Conservation (phyloP, 1,140 invertebrate species). For the Reticulitermes speratus region DNA sequence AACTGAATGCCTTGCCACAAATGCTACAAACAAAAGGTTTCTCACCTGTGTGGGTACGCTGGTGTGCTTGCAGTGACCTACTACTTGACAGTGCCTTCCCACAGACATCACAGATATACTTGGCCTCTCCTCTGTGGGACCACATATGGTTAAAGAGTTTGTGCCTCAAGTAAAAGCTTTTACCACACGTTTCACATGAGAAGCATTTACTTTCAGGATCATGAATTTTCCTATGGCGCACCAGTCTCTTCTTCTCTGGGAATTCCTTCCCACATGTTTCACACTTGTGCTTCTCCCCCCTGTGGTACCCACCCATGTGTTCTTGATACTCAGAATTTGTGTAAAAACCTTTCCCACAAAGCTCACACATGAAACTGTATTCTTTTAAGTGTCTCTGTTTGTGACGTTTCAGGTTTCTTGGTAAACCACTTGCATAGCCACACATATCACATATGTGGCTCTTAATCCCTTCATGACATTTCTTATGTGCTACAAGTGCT, state of each 20-base stretch:
- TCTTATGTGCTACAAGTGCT: slow-evolving; percentile 23
- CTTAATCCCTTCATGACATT: background rate
- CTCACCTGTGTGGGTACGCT: slow-evolving; percentile 60
- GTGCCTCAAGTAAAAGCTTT: slow-evolving; percentile 41
- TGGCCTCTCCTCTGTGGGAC: slow-evolving; percentile 43
- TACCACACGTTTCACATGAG: slow-evolving; percentile 74
- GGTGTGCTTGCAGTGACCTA: slow-evolving; percentile 54
- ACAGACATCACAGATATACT: slow-evolving; percentile 51
- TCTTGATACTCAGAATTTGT: background rate
- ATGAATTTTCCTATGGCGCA: slow-evolving; percentile 43
- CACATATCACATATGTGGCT: slow-evolving; percentile 19
- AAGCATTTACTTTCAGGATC: slow-evolving; percentile 53
- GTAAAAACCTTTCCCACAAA: slow-evolving; percentile 11
- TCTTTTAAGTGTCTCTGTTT: background rate
- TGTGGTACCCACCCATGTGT: background rate
- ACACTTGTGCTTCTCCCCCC: slow-evolving; percentile 33
- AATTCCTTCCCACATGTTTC: slow-evolving; percentile 35
- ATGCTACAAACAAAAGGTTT: slow-evolving; percentile 49
- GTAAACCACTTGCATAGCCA: background rate
- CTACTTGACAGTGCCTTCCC: slow-evolving; percentile 48
- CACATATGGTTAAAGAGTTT: background rate
- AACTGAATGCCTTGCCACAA: slow-evolving; percentile 60
- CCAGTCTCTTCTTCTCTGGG: background rate
- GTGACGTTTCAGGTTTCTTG: background rate
- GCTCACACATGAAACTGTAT: slow-evolving; percentile 6